These are phyloP conservation scores for Siphamia tubifer DNA, from an alignment of 2,113 vertebrate genomes.

Conservation along the genomic window DNA sequence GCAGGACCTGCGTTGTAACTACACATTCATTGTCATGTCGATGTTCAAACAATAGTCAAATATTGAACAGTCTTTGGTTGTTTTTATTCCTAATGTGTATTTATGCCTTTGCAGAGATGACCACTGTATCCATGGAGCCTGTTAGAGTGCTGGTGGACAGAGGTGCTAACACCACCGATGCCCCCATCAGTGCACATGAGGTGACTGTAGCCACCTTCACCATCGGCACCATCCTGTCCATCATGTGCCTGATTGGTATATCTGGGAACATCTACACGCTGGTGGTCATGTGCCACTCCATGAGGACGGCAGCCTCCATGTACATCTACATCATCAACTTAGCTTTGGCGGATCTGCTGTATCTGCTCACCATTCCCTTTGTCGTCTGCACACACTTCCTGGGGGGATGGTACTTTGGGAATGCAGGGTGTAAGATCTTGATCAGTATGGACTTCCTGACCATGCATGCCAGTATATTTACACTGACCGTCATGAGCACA, in stretches of 20 bases:
- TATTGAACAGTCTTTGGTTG: too few species aligned
- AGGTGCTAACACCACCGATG: constrained; percentile 63
- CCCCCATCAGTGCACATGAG: constrained; percentile 52
- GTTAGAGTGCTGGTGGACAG: constrained; percentile 66
- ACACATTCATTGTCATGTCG: too few species aligned
- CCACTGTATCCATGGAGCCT: constrained; percentile 74
- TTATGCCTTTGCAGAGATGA: constrained; percentile 57
- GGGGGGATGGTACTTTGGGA: constrained; percentile 90
- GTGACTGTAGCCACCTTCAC: constrained; percentile 84
- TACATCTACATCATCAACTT: constrained; percentile 94
- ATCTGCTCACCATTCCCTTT: constrained; percentile 91
- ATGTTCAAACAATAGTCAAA: too few species aligned
- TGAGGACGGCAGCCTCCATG: constrained; percentile 89
- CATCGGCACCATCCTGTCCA: constrained; percentile 86
- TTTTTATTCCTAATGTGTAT: not conserved
- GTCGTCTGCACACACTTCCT: constrained; percentile 91
- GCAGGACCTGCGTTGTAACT: too few species aligned
- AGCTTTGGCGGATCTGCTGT: constrained; percentile 88
- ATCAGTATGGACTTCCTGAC: constrained; percentile 93
- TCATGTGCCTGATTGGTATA: constrained; percentile 89
- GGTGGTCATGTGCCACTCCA: constrained; percentile 90
- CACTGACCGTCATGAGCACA: constrained; percentile 90
- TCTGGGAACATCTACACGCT: constrained; percentile 90
- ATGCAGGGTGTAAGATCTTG: constrained; percentile 84
- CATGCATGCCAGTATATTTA: constrained; percentile 95